A percentile compares a stretch with the other conserved stretches of the same genome.
These are phyloP conservation scores for Nasua narica DNA, from an alignment of 2,797 vertebrate species.

Conservation along the genomic window DNA sequence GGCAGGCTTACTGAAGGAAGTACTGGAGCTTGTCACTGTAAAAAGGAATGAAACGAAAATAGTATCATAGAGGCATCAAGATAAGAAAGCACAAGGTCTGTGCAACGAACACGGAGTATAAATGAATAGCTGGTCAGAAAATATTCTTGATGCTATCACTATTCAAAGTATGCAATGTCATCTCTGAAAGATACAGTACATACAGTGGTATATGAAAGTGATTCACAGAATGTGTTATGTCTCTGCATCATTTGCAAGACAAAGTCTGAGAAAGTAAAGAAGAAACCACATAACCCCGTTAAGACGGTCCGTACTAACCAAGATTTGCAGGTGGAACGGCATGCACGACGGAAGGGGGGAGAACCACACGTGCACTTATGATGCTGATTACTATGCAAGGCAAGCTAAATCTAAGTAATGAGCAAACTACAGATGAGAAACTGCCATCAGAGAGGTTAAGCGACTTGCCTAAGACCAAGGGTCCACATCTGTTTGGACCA, in stretches of 20 bases:
- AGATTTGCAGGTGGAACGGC: background rate
- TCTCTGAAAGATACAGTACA: background rate
- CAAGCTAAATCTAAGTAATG: background rate
- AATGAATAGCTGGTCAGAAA: background rate
- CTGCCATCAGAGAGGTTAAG: background rate
- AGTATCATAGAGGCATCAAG: background rate
- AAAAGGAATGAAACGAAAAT: background rate
- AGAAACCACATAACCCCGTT: background rate
- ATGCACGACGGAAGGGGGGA: fast-evolving
- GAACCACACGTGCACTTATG: background rate
- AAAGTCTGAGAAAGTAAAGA: background rate
- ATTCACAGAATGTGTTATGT: background rate
- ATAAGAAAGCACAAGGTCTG: background rate
- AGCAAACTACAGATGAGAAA: background rate
- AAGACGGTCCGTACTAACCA: background rate
- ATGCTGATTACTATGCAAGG: background rate
- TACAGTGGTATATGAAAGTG: background rate
- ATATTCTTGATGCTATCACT: background rate
- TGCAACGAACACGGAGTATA: background rate
- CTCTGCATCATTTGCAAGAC: background rate
- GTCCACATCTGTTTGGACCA: background rate
- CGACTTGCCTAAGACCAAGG: background rate
- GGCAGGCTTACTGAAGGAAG: background rate
- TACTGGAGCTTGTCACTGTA: background rate
- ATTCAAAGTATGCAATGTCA: fast-evolving